phyloP scores from a whole-genome alignment of 1,140 invertebrate species.

The Pristionchus pacificus region DNA sequence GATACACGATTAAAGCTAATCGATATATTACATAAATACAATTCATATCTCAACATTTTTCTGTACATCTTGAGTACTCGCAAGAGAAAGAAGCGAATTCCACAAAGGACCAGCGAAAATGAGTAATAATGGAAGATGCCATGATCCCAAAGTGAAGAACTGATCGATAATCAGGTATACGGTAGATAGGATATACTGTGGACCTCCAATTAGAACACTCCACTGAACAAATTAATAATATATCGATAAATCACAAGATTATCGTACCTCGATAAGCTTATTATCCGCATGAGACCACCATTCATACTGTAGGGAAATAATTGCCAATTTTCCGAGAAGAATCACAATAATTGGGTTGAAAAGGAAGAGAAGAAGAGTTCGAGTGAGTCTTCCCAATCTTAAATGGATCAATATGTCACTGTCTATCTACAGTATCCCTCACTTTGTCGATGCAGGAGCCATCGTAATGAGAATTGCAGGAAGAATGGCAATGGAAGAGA shows the following conservation, averaged over 20 bases:
- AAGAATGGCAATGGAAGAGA: neutral
- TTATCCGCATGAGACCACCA: neutral
- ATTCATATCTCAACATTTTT: too few relatives aligned
- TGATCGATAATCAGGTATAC: neutral
- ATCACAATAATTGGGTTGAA: too few relatives aligned
- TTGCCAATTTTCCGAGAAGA: neutral
- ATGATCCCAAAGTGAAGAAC: conserved; percentile 7
- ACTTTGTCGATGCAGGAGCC: neutral
- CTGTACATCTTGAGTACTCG: neutral
- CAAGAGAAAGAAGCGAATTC: conserved; percentile 1
- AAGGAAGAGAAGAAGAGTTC: too few relatives aligned
- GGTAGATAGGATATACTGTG: conserved; percentile 4
- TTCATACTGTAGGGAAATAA: neutral
- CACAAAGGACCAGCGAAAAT: conserved; percentile 7
- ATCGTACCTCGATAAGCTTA: too few relatives aligned
- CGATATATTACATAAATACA: too few relatives aligned
- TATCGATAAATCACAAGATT: too few relatives aligned
- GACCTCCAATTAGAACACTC: conserved; percentile 3
- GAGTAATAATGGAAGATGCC: conserved; percentile 2
- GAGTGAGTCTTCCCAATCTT: too few relatives aligned
- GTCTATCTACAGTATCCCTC: too few relatives aligned
- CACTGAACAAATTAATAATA: neutral
- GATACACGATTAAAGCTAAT: too few relatives aligned
- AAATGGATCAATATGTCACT: too few relatives aligned
- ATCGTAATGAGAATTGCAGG: neutral